These are phyloP conservation scores for Anhinga anhinga DNA, from an alignment of 2,113 vertebrate genomes.

Conservation along the genomic window DNA sequence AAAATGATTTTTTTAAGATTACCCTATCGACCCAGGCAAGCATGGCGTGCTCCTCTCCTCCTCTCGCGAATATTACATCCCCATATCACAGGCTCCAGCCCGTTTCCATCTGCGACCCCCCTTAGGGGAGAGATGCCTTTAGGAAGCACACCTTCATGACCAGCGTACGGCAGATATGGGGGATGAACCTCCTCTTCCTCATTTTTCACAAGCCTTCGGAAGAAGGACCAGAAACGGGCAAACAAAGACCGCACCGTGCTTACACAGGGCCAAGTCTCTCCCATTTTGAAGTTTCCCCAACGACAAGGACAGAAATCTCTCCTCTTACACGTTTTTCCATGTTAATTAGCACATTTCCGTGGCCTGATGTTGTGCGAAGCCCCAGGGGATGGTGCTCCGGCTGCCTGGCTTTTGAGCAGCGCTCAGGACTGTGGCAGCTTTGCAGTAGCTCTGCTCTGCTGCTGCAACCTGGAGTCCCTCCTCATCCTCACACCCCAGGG, in stretches of 20 bases:
- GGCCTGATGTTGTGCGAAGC: not conserved
- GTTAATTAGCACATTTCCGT: not conserved
- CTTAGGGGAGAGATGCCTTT: not conserved
- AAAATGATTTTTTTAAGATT: not conserved
- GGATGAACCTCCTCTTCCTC: not conserved
- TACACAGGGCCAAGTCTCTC: not conserved
- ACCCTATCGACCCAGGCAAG: not conserved
- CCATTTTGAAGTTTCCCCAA: not conserved
- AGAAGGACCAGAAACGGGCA: not conserved
- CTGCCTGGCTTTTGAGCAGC: rapidly evolving
- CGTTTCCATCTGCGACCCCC: not conserved
- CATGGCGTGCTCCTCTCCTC: not conserved
- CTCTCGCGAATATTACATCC: not conserved
- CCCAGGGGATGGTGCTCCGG: not conserved
- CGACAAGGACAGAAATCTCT: not conserved
- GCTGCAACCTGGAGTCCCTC: not conserved
- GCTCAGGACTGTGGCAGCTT: not conserved
- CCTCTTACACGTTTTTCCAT: not conserved
- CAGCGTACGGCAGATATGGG: rapidly evolving
- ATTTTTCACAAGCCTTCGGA: not conserved
- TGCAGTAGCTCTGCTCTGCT: not conserved
- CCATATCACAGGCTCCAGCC: not conserved
- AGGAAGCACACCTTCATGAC: not conserved
- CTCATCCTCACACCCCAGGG: not conserved
- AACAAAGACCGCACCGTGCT: rapidly evolving